Evolutionary conservation across 2,113 vertebrate genomes (phyloP), one percentile per base, ranked within the genome.

Genomic region (Hippocampus mohnikei): DNA sequence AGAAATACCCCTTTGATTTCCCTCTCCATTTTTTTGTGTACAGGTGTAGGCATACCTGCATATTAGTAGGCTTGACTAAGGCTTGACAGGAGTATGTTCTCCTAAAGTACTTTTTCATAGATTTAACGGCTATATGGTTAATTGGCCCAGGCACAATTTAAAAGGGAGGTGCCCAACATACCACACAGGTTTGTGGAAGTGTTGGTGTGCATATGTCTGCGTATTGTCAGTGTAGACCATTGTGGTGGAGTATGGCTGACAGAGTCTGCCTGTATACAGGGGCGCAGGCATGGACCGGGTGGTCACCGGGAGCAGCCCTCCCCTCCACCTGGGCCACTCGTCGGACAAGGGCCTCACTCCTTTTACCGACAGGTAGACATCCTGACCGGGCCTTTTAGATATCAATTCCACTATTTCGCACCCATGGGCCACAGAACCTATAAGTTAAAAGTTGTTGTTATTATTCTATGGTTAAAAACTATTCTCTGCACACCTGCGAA

Each of bases 321-420:
- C 81, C 90, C 90, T 80, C 88, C 88, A 88, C 89, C 86, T 76
- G 90, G 89, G 86, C 87, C 91, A 50, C 89, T 90, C 81, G 86
- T 91, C n/a, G 88, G 86, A 90, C 91, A 91, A 82, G 90, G 87
- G 76, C 88, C 90, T 72, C 87, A 89, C 90, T 90, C 84, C 86
- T 92, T 85, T 91, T 91, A 88, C 83, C 87, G 86, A 87, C 90
- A 93, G 91, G 91, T 91, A 92, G 91, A 87, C 88, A 81, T 81
- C 77, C 60, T 59, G 73, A 69, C 67, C 69, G 81, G 69, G 82
- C 78, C 82, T 84, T 78, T 81, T 76, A 87, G 83, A 76, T 41
- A 52, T 67, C 67, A 85, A 85, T 81, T 68, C n/a, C 60, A 23
- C 71, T 81, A 87, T 81, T 79, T 59, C 21, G 67, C 83, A 86